phyloP scores from a whole-genome alignment of 2,888 invertebrate species.

The Agrotis ipsilon region DNA sequence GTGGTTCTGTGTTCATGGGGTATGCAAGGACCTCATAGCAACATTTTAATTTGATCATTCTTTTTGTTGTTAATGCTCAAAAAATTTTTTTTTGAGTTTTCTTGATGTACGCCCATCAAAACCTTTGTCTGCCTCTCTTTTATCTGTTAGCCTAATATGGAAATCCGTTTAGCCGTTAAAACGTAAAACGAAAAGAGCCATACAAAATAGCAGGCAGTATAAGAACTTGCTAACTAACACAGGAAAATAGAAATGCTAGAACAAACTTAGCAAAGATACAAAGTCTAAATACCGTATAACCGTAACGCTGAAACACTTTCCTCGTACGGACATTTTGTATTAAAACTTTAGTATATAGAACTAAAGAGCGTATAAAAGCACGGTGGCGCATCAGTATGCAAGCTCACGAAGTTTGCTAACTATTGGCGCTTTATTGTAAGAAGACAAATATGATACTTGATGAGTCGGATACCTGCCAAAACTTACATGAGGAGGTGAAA shows the following conservation, averaged over 20 bases:
- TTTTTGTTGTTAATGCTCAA: too few species aligned
- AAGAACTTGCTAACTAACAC: not conserved
- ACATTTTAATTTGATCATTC: not conserved
- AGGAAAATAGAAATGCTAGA: not conserved
- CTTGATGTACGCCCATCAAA: too few species aligned
- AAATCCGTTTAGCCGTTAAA: not conserved
- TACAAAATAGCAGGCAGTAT: not conserved
- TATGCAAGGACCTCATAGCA: not conserved
- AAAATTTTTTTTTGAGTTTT: too few species aligned
- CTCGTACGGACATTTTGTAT: constrained; percentile 15
- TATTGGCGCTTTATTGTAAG: constrained; percentile 50
- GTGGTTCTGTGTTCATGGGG: not conserved
- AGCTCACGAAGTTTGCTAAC: constrained; percentile 53
- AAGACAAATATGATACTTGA: constrained; percentile 47
- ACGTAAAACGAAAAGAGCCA: not conserved
- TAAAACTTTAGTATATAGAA: constrained; percentile 37
- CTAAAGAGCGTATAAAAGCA: constrained; percentile 26
- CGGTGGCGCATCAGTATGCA: constrained; percentile 44
- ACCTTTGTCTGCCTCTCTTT: too few species aligned
- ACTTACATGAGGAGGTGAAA: not conserved
- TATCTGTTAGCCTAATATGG: not conserved
- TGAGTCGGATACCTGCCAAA: constrained; percentile 40
- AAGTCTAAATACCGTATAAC: constrained; percentile 13
- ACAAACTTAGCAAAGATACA: not conserved
- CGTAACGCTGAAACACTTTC: constrained; percentile 1